Base-by-base conservation (phyloP, 1,140 invertebrate species). In the Drosophila neocordata region DNA sequence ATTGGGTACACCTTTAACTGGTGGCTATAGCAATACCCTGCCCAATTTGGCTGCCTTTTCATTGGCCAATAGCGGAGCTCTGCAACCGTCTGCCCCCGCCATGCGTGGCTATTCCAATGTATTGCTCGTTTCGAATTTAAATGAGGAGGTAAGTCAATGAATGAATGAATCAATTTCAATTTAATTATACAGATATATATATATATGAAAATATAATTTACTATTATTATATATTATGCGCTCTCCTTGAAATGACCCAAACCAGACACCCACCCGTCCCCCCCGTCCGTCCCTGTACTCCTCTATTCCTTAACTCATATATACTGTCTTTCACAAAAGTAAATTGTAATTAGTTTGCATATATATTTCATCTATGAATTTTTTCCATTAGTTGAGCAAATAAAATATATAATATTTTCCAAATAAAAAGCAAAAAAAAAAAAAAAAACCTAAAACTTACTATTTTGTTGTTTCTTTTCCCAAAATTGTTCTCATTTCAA, bases 41-140 rank as follows among this genome's bases (percentile, higher is more conserved):
- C 96, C 95, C 1, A 95, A 95, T 37, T 93, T 96, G 61, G 95
- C 95, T 12, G 95, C 95, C 9, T 95, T 96, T 65, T 95, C 95
- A 35, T 92, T 96, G 53, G 93, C 93, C 41, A 92, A 94, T 38
- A 93, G 92, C 31, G 94, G 94, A 48, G 91, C 93, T 72, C 92
- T 94, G 69, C 90, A 92, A 73, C 92, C 95, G 24, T 94, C 95
- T 20, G 93, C 96, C 7, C 95, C 94, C 3, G 94, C 95, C 20
- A 92, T 95, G 52, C 93, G 94, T 56, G 94, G 94, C n/a, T 92
- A 95, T 52, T 96, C 96, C 27, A 97, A 96, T 62, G 97, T 98
- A 1, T 93, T 98, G 38, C 95, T 97, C 38, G 96, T 98, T 80
- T 96, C 96, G 92, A 97, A 97, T 92, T 94, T 98, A 66, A 97